Evolutionary conservation across 2,888 invertebrate genomes (phyloP).

Genomic region (Phaonia tiefii): DNA sequence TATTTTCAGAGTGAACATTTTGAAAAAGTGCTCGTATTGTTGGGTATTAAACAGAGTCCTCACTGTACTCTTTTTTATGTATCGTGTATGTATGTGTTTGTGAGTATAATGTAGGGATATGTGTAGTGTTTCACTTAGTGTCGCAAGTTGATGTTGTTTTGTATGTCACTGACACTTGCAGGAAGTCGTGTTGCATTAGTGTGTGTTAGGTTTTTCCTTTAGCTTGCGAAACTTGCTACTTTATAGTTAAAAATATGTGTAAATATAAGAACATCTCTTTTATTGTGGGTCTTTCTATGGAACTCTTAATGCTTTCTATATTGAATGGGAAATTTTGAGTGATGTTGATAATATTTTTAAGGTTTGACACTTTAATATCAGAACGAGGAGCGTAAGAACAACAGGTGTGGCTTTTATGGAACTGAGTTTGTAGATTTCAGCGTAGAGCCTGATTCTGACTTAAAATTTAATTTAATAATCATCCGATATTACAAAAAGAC

Average conservation of each 20-base stretch:
- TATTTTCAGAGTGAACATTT: too few species aligned
- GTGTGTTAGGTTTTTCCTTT: neutral
- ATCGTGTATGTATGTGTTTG: neutral
- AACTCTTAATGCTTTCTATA: slow-evolving; percentile 30
- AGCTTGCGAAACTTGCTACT: neutral
- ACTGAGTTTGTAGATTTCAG: too few species aligned
- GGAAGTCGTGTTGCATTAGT: slow-evolving; percentile 59
- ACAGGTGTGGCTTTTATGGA: too few species aligned
- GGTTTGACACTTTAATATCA: too few species aligned
- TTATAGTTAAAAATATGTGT: neutral
- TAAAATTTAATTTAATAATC: too few species aligned
- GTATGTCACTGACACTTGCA: slow-evolving; percentile 65
- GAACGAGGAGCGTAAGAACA: too few species aligned
- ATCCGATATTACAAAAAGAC: too few species aligned
- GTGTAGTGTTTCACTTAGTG: slow-evolving; percentile 1
- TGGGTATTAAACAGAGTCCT: too few species aligned
- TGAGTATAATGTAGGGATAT: slow-evolving; percentile 12
- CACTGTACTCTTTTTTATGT: too few species aligned
- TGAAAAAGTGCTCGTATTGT: too few species aligned
- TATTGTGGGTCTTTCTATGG: neutral
- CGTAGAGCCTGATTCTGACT: too few species aligned
- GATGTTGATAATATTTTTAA: slow-evolving; percentile 5
- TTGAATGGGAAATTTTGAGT: slow-evolving; percentile 9
- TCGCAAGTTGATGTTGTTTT: slow-evolving; percentile 19
- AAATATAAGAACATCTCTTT: slow-evolving; percentile 10